phyloP scores from a whole-genome alignment of 1,140 invertebrate species.

The Trinorchestia longiramus region DNA sequence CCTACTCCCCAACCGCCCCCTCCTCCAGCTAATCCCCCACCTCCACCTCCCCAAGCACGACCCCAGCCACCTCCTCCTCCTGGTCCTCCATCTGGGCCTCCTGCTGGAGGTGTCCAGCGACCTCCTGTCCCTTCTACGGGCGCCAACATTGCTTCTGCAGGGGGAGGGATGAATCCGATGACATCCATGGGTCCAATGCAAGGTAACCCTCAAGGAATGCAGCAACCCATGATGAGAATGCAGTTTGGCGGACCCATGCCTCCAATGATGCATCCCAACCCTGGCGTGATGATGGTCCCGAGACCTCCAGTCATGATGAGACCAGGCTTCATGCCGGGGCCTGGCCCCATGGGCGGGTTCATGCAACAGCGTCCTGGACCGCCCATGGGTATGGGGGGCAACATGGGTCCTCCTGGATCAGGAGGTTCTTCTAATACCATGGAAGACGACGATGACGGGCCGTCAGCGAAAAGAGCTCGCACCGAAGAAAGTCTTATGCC shows the following conservation, averaged over 20 bases:
- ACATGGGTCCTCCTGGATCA: conserved; percentile 49
- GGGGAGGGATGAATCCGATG: conserved; percentile 66
- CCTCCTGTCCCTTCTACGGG: conserved; percentile 67
- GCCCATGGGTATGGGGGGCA: conserved; percentile 56
- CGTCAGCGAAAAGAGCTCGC: conserved; percentile 86
- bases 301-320: conserved; percentile 66
- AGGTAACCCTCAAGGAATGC: conserved; percentile 24
- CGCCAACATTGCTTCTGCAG: conserved; percentile 58
- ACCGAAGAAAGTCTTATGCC: conserved; percentile 94
- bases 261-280: conserved; percentile 63
- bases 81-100: conserved; percentile 68
- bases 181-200: conserved; percentile 65
- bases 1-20: conserved; percentile 66
- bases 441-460: conserved; percentile 80
- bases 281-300: conserved; percentile 66
- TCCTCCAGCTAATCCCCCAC: conserved; percentile 68
- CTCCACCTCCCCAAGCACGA: conserved; percentile 74
- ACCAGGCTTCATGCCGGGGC: conserved; percentile 63
- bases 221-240: conserved; percentile 47
- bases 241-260: conserved; percentile 61
- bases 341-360: conserved; percentile 59
- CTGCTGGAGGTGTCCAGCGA: conserved; percentile 61
- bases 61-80: conserved; percentile 68
- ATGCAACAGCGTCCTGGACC: conserved; percentile 63
- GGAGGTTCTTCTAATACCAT: background rate